Evolutionary conservation across 2,113 vertebrate species (phyloP).

Genomic region (Etheostoma cragini): DNA sequence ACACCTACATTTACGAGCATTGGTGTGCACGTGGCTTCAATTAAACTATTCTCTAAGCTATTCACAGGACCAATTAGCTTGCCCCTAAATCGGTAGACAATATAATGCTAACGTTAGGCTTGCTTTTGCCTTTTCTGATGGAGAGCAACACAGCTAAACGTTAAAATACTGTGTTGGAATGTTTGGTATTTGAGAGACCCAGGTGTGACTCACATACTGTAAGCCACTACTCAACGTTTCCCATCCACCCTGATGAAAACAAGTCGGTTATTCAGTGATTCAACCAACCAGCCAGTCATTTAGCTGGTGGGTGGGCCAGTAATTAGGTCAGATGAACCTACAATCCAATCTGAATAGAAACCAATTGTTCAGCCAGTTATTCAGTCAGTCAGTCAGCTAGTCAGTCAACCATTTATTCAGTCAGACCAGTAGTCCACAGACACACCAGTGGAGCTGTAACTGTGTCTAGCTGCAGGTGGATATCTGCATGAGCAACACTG

Average conservation of each 20-base stretch:
- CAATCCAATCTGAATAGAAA: not conserved
- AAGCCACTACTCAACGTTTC: not conserved
- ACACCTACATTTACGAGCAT: too few species aligned
- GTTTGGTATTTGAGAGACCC: not conserved
- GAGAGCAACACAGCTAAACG: too few species aligned
- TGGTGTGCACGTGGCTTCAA: too few species aligned
- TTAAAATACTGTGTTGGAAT: not conserved
- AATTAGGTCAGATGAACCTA: not conserved
- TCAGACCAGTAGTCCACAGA: slow-evolving; percentile 6
- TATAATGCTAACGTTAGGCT: too few species aligned
- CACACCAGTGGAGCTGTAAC: not conserved
- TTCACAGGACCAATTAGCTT: too few species aligned
- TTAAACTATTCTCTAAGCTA: too few species aligned
- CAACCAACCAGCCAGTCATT: not conserved
- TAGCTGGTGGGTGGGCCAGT: not conserved
- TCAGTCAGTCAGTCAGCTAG: not conserved
- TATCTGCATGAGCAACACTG: slow-evolving; percentile 17
- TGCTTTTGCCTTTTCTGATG: too few species aligned
- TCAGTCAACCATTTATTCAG: slow-evolving; percentile 3
- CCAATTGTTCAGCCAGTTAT: not conserved
- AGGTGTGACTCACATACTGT: not conserved
- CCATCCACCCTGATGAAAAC: not conserved
- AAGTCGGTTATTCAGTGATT: not conserved
- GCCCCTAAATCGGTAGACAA: too few species aligned
- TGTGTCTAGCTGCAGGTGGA: not conserved